These are phyloP conservation scores for Engystomops pustulosus DNA, from an alignment of 2,113 vertebrate genomes.

Conservation along the genomic window DNA sequence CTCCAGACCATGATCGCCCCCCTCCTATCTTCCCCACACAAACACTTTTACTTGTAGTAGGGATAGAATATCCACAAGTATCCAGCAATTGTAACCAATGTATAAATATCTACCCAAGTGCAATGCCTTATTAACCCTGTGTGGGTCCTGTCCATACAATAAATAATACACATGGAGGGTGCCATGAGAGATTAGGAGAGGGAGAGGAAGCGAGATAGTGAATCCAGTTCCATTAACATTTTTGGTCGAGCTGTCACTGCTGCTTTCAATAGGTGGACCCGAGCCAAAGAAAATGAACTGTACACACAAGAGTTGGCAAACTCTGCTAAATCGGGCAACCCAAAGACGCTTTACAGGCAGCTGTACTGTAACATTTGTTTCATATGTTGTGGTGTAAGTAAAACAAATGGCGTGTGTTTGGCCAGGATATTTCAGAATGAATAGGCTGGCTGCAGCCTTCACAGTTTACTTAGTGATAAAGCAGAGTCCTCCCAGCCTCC, in stretches of 20 bases:
- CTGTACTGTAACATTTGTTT: slow-evolving; percentile 42
- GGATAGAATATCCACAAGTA: not conserved
- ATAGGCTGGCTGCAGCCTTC: slow-evolving; percentile 22
- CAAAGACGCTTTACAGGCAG: slow-evolving; percentile 24
- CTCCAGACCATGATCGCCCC: not conserved
- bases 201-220: slow-evolving; percentile 41
- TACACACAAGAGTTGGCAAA: slow-evolving; percentile 43
- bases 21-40: no score
- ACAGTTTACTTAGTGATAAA: slow-evolving; percentile 28
- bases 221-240: slow-evolving; percentile 42
- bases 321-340: slow-evolving; percentile 25
- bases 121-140: not conserved
- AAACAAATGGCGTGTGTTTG: slow-evolving; percentile 34
- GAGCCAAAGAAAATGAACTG: slow-evolving; percentile 42
- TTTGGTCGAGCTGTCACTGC: slow-evolving; percentile 29
- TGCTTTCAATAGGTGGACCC: slow-evolving; percentile 24
- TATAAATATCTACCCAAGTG: no score
- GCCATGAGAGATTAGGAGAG: slow-evolving; percentile 21
- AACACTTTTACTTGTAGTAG: not conserved
- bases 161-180: no score
- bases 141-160: not conserved
- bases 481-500: not conserved
- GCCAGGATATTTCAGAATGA: slow-evolving; percentile 27
- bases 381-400: slow-evolving; percentile 30
- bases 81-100: no score